Percentiles rank a stretch among this genome's conserved stretches.
phyloP scores from a whole-genome alignment of 1,140 invertebrate genomes.

The Ctenoplectra terminalis region DNA sequence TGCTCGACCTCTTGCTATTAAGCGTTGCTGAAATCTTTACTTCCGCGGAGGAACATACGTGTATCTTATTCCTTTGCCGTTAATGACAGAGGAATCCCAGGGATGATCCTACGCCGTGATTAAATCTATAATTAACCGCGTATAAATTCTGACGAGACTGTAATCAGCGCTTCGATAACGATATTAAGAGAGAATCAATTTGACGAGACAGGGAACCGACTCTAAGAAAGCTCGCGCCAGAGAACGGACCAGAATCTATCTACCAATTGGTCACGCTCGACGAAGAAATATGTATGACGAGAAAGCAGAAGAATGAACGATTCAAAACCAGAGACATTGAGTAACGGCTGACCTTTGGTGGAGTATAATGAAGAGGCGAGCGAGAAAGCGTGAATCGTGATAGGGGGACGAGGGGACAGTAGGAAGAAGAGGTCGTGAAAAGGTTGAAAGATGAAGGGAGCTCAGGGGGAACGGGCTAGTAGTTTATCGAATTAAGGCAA shows the following conservation, averaged over 20 bases:
- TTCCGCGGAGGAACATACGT: not conserved
- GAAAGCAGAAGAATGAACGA: conserved; percentile 9
- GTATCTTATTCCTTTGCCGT: not conserved
- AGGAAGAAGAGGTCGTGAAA: conserved; percentile 45
- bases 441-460: conserved; percentile 56
- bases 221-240: not conserved
- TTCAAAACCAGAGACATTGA: conserved; percentile 1
- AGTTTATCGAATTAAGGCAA: conserved; percentile 79
- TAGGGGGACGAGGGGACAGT: not conserved
- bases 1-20: not conserved
- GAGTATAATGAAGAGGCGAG: conserved; percentile 20
- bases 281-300: conserved; percentile 4
- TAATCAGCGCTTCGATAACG: not conserved
- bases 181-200: conserved; percentile 20
- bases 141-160: conserved; percentile 3
- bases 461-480: conserved; percentile 60
- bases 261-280: not conserved
- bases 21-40: not conserved
- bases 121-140: conserved; percentile 36
- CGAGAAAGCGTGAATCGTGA: conserved; percentile 14
- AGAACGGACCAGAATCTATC: not conserved
- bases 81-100: conserved; percentile 1
- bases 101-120: not conserved
- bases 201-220: not conserved
- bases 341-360: conserved; percentile 40